Conservation (phyloP, 1,140 invertebrate species). For the Patella vulgata region DNA sequence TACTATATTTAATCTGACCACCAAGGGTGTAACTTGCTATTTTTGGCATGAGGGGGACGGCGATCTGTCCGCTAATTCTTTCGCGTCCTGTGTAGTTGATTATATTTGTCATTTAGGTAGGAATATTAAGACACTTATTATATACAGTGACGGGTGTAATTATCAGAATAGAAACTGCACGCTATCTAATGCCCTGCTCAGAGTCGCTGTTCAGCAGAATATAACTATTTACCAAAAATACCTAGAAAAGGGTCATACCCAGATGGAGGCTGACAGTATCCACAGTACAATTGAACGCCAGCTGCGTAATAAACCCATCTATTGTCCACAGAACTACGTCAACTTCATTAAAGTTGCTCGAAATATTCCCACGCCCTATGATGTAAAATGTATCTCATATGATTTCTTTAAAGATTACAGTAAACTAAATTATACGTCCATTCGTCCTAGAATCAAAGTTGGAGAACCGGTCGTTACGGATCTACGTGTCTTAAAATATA, state of each 20-base stretch:
- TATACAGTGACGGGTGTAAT: slow-evolving; percentile 60
- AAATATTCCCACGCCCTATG: neutral
- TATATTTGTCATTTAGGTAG: slow-evolving; percentile 39
- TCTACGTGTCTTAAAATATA: too few relatives aligned
- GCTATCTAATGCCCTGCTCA: slow-evolving; percentile 56
- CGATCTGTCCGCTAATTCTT: slow-evolving; percentile 62
- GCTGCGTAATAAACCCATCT: slow-evolving; percentile 13
- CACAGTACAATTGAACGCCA: slow-evolving; percentile 40
- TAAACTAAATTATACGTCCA: too few relatives aligned
- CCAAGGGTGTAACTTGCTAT: slow-evolving; percentile 54
- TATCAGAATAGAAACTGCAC: slow-evolving; percentile 57
- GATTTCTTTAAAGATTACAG: slow-evolving; percentile 3
- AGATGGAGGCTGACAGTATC: slow-evolving; percentile 65
- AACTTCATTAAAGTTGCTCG: slow-evolving; percentile 10
- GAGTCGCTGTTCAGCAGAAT: slow-evolving; percentile 42
- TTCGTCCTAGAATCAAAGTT: too few relatives aligned
- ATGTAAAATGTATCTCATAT: slow-evolving; percentile 4
- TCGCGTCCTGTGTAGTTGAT: slow-evolving; percentile 61
- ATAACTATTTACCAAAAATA: slow-evolving; percentile 63
- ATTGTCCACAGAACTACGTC: slow-evolving; percentile 18
- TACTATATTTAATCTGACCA: slow-evolving; percentile 64
- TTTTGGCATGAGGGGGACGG: slow-evolving; percentile 65
- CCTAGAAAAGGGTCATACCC: slow-evolving; percentile 64
- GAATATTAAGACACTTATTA: neutral
- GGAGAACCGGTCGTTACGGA: too few relatives aligned